These are phyloP conservation scores for Bombus breviceps DNA, from an alignment of 1,140 invertebrate species.

Conservation along the genomic window DNA sequence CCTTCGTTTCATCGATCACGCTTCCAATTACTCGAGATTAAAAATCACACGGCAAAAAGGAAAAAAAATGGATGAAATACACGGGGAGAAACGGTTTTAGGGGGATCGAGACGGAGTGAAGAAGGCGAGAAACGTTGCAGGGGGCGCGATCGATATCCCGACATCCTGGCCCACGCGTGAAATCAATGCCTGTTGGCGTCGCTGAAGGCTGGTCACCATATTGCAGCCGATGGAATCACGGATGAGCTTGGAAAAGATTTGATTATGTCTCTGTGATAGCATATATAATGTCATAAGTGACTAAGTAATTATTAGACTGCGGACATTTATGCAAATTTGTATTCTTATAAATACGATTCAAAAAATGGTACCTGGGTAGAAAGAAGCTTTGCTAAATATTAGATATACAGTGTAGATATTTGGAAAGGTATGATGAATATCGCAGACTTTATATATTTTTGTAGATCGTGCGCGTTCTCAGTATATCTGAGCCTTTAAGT, in stretches of 20 bases:
- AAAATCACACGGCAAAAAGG: background rate
- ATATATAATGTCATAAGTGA: background rate
- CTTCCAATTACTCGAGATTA: background rate
- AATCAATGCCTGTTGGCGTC: slow-evolving; percentile 45
- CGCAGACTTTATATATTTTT: no score
- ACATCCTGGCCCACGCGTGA: slow-evolving; percentile 43
- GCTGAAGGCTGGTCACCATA: slow-evolving; percentile 57
- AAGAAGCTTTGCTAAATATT: no score
- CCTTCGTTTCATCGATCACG: background rate
- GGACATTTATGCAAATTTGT: no score
- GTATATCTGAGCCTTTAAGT: no score
- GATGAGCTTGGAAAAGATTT: background rate
- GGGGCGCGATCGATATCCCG: slow-evolving; percentile 37
- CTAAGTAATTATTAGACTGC: no score
- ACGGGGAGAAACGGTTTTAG: background rate
- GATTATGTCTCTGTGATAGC: background rate
- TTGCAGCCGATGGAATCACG: slow-evolving; percentile 26
- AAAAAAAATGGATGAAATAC: background rate
- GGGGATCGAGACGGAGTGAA: slow-evolving; percentile 46
- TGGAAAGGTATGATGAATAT: no score
- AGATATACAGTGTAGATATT: accelerated
- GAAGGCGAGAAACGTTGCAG: slow-evolving; percentile 25
- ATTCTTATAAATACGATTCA: no score
- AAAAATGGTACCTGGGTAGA: no score
- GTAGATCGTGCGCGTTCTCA: no score